Conservation (phyloP, 2,888 invertebrate species). For the Slavum lentiscoides region DNA sequence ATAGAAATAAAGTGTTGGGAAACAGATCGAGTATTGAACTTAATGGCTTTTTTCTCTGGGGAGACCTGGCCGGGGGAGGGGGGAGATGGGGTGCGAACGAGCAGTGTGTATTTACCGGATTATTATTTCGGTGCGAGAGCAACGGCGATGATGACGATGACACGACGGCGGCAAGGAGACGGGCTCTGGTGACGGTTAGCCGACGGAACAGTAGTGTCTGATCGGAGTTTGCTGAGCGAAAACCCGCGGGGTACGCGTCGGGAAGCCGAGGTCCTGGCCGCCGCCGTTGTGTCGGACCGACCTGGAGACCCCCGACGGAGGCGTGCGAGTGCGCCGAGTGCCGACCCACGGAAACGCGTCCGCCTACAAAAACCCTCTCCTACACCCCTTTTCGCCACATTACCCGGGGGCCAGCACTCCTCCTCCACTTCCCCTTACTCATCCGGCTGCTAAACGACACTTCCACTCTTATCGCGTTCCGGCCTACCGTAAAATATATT, state of each 20-base stretch:
- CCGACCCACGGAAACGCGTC: slow-evolving; percentile 19
- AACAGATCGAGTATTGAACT: too few relatives aligned
- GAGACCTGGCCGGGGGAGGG: too few relatives aligned
- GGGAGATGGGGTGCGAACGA: too few relatives aligned
- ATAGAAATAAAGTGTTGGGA: too few relatives aligned
- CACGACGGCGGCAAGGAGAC: too few relatives aligned
- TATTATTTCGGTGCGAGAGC: neutral
- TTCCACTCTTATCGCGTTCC: neutral
- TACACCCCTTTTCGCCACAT: neutral
- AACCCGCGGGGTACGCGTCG: neutral
- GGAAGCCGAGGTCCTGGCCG: neutral
- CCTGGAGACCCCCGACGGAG: neutral
- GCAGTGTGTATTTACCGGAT: too few relatives aligned
- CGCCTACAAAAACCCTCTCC: neutral
- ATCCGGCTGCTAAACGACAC: neutral
- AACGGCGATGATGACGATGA: neutral
- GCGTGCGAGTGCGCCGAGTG: slow-evolving; percentile 17
- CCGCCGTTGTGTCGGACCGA: neutral
- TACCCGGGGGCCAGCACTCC: too few relatives aligned
- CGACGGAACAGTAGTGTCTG: too few relatives aligned
- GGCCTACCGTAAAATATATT: too few relatives aligned
- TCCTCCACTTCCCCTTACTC: too few relatives aligned
- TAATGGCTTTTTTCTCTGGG: neutral
- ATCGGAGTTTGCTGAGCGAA: too few relatives aligned
- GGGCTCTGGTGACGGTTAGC: too few relatives aligned